A percentile compares a stretch with the other conserved stretches of the same genome.
These are phyloP conservation scores for Apeira syringaria DNA, from an alignment of 2,888 invertebrate species.

Conservation along the genomic window DNA sequence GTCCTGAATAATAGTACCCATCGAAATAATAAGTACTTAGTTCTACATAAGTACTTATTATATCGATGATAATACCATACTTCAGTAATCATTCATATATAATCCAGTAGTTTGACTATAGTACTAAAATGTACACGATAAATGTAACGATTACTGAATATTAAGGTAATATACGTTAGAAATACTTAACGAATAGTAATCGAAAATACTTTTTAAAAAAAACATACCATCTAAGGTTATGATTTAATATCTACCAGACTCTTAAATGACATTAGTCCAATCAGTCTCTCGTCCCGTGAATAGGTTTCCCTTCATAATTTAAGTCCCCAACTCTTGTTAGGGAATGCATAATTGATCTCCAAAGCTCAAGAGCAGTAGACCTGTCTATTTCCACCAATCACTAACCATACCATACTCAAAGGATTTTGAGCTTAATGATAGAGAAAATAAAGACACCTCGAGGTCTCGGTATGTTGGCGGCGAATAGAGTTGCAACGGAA, in stretches of 20 bases:
- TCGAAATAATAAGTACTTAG: too few species aligned
- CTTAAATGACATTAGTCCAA: conserved; percentile 40
- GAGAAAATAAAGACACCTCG: conserved; percentile 7
- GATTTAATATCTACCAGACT: conserved; percentile 18
- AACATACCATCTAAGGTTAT: too few species aligned
- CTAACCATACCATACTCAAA: conserved; percentile 4
- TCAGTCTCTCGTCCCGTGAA: conserved; percentile 41
- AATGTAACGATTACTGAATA: too few species aligned
- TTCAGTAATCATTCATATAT: too few species aligned
- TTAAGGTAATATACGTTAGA: too few species aligned
- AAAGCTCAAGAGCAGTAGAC: conserved; percentile 41
- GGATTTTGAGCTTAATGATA: conserved; percentile 23
- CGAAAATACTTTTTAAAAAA: too few species aligned
- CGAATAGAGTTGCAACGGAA: conserved; percentile 14
- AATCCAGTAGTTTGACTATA: too few species aligned
- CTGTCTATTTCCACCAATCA: conserved; percentile 31
- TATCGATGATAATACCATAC: too few species aligned
- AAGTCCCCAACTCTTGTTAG: conserved; percentile 48
- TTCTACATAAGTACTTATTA: too few species aligned
- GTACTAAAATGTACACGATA: too few species aligned
- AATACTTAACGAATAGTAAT: too few species aligned
- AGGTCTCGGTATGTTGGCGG: conserved; percentile 8
- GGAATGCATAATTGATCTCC: conserved; percentile 61
- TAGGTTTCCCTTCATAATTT: conserved; percentile 49
- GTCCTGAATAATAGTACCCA: too few species aligned